Base-by-base conservation (phyloP, 2,797 vertebrate species). In the Malurus leucopterus region DNA sequence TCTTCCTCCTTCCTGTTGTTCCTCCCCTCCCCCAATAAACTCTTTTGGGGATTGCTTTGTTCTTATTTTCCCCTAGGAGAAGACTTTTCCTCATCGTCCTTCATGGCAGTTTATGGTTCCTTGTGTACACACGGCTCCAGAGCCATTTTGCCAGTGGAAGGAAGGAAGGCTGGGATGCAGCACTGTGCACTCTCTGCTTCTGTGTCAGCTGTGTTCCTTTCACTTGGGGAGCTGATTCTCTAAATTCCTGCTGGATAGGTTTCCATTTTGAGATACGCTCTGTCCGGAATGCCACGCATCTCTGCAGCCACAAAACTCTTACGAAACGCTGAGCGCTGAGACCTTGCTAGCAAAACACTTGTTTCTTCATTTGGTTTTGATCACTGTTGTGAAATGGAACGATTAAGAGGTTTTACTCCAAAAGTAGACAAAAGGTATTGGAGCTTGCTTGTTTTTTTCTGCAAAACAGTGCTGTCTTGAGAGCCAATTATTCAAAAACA, bases 1-100 rank as follows among this genome's bases (percentile, higher is more conserved):
- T 92, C 64, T 91, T 84, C 53, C 46, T 88, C 43, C 53, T 82
- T 84, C 72, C 77, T 88, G 51, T 79, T 80, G 20, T 73, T 91
- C n/a, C 15, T 78, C 18, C 34, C 36, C 27, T 68, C 50, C 63
- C 30, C 27, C 1, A 0, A 22, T 3, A 2, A 32, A 38, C 40
- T 74, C 9, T 41, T 78, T 30, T 17, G 16, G 26, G 58, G 8
- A 14, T 44, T 86, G 10, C 12, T 55, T 79, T 71, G 40, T 27
- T 68, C 80, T 73, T 58, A 23, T 58, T 74, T 88, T 88, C 32
- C 32, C 21, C 6, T 38, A 34, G 62, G 34, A 55, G 57, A 80
- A 85, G 59, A 30, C n/a, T 29, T 26, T 59, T 55, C 47, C 34
- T 85, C 38, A 7, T 80, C 44, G 68, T 0, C 63, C 57, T 81